Conservation (phyloP, 2,888 invertebrate species). For the Pachydiplax longipennis region DNA sequence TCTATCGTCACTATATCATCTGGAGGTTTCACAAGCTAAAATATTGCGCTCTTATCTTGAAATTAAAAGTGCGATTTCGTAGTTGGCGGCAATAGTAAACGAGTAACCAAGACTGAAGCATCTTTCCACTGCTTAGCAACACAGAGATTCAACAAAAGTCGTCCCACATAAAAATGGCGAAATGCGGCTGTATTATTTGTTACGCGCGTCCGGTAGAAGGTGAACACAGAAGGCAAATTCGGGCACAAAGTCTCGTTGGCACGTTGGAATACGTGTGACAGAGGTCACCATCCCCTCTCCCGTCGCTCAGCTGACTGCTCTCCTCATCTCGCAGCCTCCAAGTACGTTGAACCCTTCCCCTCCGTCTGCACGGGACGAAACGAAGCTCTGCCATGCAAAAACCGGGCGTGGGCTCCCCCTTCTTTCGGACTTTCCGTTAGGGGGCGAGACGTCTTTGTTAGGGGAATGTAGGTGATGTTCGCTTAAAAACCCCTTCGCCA, state of each 20-base stretch:
- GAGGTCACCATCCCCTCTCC: not conserved
- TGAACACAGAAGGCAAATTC: not conserved
- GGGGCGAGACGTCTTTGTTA: no score
- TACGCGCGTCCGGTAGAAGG: not conserved
- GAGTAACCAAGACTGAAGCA: no score
- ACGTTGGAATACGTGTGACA: not conserved
- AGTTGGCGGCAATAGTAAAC: no score
- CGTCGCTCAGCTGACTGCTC: conserved; percentile 28
- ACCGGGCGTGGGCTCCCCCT: not conserved
- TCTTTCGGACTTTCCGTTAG: not conserved
- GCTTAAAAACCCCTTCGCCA: no score
- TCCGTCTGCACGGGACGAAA: conserved; percentile 7
- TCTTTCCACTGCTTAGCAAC: no score
- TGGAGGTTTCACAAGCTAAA: no score
- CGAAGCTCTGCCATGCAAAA: not conserved
- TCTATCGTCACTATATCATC: no score
- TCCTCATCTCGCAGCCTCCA: not conserved
- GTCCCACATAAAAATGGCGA: no score
- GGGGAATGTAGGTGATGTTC: no score
- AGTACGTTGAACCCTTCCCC: not conserved
- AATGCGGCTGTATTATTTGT: not conserved
- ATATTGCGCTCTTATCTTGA: no score
- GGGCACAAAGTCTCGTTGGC: not conserved
- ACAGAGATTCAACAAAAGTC: no score
- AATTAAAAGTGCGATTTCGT: no score